Conservation (phyloP, 2,113 vertebrate species). For the Seriola quinqueradiata region DNA sequence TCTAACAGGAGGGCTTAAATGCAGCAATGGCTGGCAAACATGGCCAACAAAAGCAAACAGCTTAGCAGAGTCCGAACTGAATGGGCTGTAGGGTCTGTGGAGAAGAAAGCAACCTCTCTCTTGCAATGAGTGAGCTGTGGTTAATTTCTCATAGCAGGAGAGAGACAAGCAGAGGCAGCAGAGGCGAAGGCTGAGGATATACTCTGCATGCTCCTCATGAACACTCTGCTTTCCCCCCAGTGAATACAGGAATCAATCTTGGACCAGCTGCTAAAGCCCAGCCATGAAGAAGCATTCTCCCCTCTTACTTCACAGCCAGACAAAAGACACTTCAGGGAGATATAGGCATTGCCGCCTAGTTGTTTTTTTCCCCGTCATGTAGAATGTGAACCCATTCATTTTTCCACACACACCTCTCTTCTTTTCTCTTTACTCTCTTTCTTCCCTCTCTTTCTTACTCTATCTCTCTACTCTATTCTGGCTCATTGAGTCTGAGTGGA, state of each 20-base stretch:
- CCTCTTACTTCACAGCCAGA: constrained; percentile 87
- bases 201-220: constrained; percentile 98
- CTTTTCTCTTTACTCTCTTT: constrained; percentile 73
- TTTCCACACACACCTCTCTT: constrained; percentile 86
- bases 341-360: constrained; percentile 87
- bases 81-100: constrained; percentile 65
- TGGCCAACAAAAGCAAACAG: constrained; percentile 77
- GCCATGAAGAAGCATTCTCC: constrained; percentile 90
- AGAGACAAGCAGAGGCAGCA: constrained; percentile 44
- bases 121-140: constrained; percentile 62
- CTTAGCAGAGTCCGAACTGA: constrained; percentile 70
- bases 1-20: constrained; percentile 73
- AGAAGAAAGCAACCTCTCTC: constrained; percentile 73
- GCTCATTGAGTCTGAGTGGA: constrained; percentile 89
- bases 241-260: constrained; percentile 95
- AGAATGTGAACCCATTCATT: constrained; percentile 87
- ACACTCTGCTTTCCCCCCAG: constrained; percentile 90
- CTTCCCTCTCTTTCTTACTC: constrained; percentile 73
- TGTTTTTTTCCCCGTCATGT: constrained; percentile 82
- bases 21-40: constrained; percentile 77
- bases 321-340: constrained; percentile 94
- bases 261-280: constrained; percentile 85
- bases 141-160: constrained; percentile 73
- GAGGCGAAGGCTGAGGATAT: constrained; percentile 77
- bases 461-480: constrained; percentile 83